Conservation (phyloP, 2,797 vertebrate genomes). For the Notamacropus eugenii region DNA sequence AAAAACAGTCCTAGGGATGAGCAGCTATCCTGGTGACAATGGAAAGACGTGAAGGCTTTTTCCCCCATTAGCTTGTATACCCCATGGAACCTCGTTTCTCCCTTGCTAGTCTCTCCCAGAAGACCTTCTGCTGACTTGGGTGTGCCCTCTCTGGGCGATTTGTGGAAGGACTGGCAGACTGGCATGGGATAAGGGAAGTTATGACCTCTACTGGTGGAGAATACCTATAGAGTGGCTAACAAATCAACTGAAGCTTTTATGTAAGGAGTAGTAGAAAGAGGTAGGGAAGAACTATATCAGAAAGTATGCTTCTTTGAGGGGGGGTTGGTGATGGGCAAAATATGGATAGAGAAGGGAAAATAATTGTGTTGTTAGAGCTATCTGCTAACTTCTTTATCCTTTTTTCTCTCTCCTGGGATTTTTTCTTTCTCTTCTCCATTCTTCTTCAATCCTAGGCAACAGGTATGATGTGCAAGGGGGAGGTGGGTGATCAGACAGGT, state of each 20-base stretch:
- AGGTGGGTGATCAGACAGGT: background rate
- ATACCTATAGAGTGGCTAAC: background rate
- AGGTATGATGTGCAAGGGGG: background rate
- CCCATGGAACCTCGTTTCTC: background rate
- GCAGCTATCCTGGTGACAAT: too few species aligned
- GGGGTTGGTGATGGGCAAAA: fast-evolving
- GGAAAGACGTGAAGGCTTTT: background rate
- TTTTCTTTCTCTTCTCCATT: fast-evolving
- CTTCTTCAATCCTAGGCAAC: background rate
- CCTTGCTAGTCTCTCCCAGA: background rate
- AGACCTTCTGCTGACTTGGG: background rate
- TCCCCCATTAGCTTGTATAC: background rate
- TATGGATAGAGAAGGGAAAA: background rate
- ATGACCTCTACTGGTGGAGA: background rate
- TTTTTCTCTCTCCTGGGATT: background rate
- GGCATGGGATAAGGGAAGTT: background rate
- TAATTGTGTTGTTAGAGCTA: background rate
- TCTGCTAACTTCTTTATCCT: fast-evolving
- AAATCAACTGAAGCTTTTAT: background rate
- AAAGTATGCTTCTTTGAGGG: background rate
- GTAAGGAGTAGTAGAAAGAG: background rate
- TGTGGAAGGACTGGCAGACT: background rate
- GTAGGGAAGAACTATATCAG: background rate
- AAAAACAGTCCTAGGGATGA: background rate
- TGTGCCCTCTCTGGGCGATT: background rate